Conservation (phyloP, 1,140 invertebrate genomes). For the Brachionus koreanus region DNA sequence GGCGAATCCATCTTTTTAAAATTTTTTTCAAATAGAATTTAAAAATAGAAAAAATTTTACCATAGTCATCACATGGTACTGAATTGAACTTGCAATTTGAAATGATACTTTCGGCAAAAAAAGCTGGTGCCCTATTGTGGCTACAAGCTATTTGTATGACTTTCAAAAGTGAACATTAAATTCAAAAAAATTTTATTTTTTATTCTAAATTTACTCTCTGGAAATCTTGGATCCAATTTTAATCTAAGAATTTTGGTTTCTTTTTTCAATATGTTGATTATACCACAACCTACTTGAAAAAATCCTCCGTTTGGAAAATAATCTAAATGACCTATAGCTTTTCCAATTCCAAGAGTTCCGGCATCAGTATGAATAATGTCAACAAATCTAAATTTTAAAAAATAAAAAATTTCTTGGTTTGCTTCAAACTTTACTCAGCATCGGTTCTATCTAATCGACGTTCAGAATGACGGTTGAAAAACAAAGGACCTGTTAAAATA, state of each 20-base stretch:
- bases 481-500: slow-evolving; percentile 58
- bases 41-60: background rate
- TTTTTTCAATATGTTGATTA: background rate
- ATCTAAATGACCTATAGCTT: slow-evolving; percentile 63
- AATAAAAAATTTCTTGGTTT: background rate
- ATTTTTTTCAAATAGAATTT: background rate
- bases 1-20: background rate
- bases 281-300: slow-evolving; percentile 57
- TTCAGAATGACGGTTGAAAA: slow-evolving; percentile 76
- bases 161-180: background rate
- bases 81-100: slow-evolving; percentile 13
- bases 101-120: slow-evolving; percentile 34
- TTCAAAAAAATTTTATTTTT: no score
- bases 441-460: slow-evolving; percentile 78
- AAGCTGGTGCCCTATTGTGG: background rate
- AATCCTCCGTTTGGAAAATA: slow-evolving; percentile 53
- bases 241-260: background rate
- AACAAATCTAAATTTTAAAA: slow-evolving; percentile 63
- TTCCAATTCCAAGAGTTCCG: slow-evolving; percentile 49
- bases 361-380: slow-evolving; percentile 92
- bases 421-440: slow-evolving; percentile 66
- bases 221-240: slow-evolving; percentile 7
- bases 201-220: background rate
- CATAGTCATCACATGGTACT: slow-evolving; percentile 14
- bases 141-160: slow-evolving; percentile 29